These are phyloP conservation scores for Callocephalon fimbriatum DNA, from an alignment of 2,113 vertebrate genomes.

Conservation along the genomic window DNA sequence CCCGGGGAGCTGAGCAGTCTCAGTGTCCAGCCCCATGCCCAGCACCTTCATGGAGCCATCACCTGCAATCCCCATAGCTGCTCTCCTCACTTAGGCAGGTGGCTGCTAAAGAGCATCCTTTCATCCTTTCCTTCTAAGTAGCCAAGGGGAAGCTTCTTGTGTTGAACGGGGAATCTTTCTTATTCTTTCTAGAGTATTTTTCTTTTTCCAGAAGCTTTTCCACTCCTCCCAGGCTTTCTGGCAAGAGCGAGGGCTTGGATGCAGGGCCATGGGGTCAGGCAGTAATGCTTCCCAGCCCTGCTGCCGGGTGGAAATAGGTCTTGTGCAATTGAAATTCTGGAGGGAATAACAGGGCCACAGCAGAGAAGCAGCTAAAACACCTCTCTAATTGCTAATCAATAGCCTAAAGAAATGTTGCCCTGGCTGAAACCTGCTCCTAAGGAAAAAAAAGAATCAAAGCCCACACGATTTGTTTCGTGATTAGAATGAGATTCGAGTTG, in stretches of 20 bases:
- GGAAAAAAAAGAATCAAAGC: not conserved
- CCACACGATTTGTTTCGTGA: not conserved
- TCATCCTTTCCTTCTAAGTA: not conserved
- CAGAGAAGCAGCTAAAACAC: constrained; percentile 48
- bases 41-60: rapidly evolving
- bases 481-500: constrained; percentile 4
- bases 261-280: not conserved
- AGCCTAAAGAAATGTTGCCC: constrained; percentile 49
- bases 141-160: not conserved
- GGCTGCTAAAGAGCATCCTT: not conserved
- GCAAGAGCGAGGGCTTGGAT: rapidly evolving
- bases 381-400: constrained; percentile 65
- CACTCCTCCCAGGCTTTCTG: not conserved
- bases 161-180: not conserved
- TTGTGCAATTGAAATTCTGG: constrained; percentile 18
- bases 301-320: not conserved
- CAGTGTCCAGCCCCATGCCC: rapidly evolving
- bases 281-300: not conserved
- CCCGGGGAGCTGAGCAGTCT: rapidly evolving
- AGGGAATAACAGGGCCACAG: not conserved
- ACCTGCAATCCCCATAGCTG: rapidly evolving
- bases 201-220: not conserved
- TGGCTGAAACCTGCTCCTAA: constrained; percentile 18
- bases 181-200: not conserved
- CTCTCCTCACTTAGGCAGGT: not conserved